phyloP scores from a whole-genome alignment of 2,797 vertebrate genomes.

The Psittacula echo region DNA sequence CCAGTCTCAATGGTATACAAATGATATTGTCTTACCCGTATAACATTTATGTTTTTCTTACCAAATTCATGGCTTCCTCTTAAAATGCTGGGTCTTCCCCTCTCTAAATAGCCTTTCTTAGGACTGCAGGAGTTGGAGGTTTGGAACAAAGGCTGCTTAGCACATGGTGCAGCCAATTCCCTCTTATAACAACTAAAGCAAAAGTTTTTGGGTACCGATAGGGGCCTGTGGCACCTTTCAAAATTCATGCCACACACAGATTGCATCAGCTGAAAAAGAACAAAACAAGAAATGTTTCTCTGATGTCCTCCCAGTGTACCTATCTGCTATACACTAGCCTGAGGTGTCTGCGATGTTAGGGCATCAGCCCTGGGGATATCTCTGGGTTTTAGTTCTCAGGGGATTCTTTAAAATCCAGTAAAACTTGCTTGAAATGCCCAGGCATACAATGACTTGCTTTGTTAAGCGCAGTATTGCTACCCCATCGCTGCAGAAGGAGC shows the following conservation, averaged over 20 bases:
- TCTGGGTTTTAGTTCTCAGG: neutral
- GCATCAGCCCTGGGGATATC: neutral
- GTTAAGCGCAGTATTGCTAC: neutral
- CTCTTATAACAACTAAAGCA: neutral
- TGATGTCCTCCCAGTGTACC: neutral
- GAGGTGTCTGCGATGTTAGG: neutral
- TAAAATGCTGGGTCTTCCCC: neutral
- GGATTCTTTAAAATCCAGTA: neutral
- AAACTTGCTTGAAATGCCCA: neutral
- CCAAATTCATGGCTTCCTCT: neutral
- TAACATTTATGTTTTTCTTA: neutral
- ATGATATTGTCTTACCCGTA: neutral
- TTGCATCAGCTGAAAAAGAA: neutral
- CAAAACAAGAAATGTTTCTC: neutral
- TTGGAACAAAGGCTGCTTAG: neutral
- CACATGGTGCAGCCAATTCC: neutral
- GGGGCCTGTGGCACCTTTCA: neutral
- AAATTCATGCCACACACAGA: neutral
- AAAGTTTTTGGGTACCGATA: neutral
- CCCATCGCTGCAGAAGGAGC: neutral
- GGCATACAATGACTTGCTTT: neutral
- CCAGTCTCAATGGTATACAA: neutral
- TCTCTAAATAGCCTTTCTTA: neutral
- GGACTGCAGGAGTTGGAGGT: neutral
- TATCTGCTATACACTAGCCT: neutral